Evolutionary conservation across 2,113 vertebrate genomes (phyloP).

Genomic region (Zosterops borbonicus): DNA sequence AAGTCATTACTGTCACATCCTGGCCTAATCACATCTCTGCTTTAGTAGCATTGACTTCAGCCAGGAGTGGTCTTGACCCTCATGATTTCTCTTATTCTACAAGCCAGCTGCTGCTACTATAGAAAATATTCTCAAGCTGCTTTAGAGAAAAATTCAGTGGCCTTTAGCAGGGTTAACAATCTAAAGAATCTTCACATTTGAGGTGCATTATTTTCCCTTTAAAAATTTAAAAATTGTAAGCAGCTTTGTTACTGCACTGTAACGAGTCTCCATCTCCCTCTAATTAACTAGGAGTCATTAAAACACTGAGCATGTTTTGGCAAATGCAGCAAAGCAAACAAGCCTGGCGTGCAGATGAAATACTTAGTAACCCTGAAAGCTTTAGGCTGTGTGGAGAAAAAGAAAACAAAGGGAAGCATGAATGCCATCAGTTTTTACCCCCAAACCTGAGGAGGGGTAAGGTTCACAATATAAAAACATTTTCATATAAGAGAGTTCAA

Average conservation of each 20-base stretch:
- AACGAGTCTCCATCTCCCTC: background rate
- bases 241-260: background rate
- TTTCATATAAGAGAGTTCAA: background rate
- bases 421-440: background rate
- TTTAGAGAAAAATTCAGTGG: background rate
- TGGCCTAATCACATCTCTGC: background rate
- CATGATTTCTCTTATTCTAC: background rate
- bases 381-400: background rate
- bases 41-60: background rate
- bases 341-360: conserved; percentile 41
- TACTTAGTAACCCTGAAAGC: conserved; percentile 12
- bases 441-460: background rate
- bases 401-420: background rate
- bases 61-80: background rate
- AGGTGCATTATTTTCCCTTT: background rate
- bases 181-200: background rate
- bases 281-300: conserved; percentile 53
- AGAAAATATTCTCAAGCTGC: background rate
- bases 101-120: background rate
- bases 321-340: conserved; percentile 30
- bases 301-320: conserved; percentile 50
- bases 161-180: background rate
- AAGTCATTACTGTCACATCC: background rate
- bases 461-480: background rate
- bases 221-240: conserved; percentile 40